Percentiles rank a stretch among this genome's conserved stretches.
Evolutionary conservation across 2,888 invertebrate species (phyloP).

Genomic region (Cryptophagus acutangulus): DNA sequence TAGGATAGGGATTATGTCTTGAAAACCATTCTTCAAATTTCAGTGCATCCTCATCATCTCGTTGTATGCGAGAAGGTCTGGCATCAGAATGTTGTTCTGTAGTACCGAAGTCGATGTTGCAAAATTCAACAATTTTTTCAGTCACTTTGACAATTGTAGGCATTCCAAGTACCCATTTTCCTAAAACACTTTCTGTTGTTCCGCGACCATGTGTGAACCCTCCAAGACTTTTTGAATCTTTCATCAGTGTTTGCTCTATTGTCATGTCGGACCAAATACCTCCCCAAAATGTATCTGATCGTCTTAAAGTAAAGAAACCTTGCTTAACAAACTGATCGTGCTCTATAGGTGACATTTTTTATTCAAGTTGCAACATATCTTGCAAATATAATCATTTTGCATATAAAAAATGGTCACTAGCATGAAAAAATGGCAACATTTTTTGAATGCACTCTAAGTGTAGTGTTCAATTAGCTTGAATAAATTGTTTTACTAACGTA

Average conservation of each 20-base stretch:
- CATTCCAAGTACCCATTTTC: conserved; percentile 23
- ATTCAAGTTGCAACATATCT: conserved; percentile 35
- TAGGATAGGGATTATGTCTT: too few relatives aligned
- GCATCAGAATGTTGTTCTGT: conserved; percentile 24
- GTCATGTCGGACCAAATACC: conserved; percentile 30
- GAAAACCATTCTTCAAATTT: too few relatives aligned
- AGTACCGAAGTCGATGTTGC: conserved; percentile 10
- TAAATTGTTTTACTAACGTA: conserved; percentile 10
- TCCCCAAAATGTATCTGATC: conserved; percentile 25
- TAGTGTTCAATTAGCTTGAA: conserved; percentile 8
- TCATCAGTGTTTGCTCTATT: conserved; percentile 37
- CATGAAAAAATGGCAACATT: not conserved
- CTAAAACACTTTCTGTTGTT: conserved; percentile 19
- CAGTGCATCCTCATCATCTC: too few relatives aligned
- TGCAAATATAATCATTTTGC: conserved; percentile 29
- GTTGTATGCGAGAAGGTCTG: conserved; percentile 17
- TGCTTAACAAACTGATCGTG: conserved; percentile 24
- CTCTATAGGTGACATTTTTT: conserved; percentile 25
- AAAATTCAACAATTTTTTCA: conserved; percentile 26
- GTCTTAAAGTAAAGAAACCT: conserved; percentile 17
- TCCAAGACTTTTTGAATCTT: conserved; percentile 27
- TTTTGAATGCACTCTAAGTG: not conserved
- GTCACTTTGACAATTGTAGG: conserved; percentile 17
- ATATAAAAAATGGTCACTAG: too few relatives aligned
- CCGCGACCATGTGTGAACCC: conserved; percentile 26